Evolutionary conservation across 2,113 vertebrate species (phyloP), one percentile per base, ranked within the genome.

Genomic region (Paralichthys olivaceus): DNA sequence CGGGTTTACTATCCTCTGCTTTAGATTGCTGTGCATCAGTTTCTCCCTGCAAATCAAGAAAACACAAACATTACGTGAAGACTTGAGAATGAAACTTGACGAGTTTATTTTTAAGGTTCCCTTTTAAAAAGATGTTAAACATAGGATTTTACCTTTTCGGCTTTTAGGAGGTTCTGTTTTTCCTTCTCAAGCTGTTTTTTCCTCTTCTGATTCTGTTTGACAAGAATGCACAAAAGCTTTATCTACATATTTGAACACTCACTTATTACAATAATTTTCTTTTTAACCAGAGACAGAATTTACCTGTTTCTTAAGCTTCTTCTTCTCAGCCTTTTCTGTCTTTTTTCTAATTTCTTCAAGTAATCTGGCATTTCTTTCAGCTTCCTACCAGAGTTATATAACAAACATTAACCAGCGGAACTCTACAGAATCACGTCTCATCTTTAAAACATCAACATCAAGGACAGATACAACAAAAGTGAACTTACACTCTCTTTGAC

Each of bases 251-350:
- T 2, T 56, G 1, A 49, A 53, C 20, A 37, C 4, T 25, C 5
- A n/a, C 0, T 23, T 13, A 11, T 53, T 23, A n/a, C 19, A 13
- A 12, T 22, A 0, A 29, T 62, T 4, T 25, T 57, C 65, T 4
- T 25, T 57, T 3, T 4, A 19, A 0, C 6, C n/a, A 0, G 9
- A 64, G 0, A 19, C 0, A 12, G 12, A 26, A 73, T 45, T 45
- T 58, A 90, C 93, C 83, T 80, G 72, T 83, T 91, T 93, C 22
- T 94, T 94, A 28, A 91, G 53, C 1, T 83, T 84, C 60, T 92
- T 93, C 75, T 87, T 93, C 34, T 88, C 81, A 65, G 90, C 63
- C 14, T 90, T 93, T 59, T 74, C 85, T 81, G 86, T 84, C 4
- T 14, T 34, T 75, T 81, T 86, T 61, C 79, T 79, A 1, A 69